Base-by-base conservation (phyloP, 2,113 vertebrate genomes). In the Leptobrachium ailaonicum region DNA sequence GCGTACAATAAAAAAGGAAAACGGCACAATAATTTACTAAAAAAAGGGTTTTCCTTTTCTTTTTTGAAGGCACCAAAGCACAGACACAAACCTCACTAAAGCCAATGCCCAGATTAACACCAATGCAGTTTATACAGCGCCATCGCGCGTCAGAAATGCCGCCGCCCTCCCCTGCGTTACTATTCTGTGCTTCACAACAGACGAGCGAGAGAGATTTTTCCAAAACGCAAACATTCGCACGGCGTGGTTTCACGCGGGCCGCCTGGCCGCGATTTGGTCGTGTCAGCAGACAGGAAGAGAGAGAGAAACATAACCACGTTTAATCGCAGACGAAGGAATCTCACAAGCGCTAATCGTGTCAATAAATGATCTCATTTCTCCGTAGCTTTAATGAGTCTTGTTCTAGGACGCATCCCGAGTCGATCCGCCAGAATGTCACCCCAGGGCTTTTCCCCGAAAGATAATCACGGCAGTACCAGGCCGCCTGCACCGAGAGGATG, bases 401-500 rank as follows among this genome's bases (percentile, higher is more conserved):
- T 73, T 73, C 72, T 73, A 62, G 72, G 72, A 43, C 72, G 41
- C 53, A 54, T 73, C 72, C 71, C 71, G 43, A 58, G 71, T 40
- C 41, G 50, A 20, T 40, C 40, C 12, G 32, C 50, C 9, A 12
- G 47, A 73, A 73, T 41, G 71, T 56, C 72, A 73, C 71, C 40
- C 2, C 50, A 73, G 72, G 41, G 11, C 41, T 12, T 4, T n/a
- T 58, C 12, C 53, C 20, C 9, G 50, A 7, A 3, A 6, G 0
- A 56, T 73, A 73, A 73, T 60, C 8, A 44, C 12, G 20, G 40
- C 54, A 3, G 41, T 62, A 44, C 44, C 41, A 53, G 72, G 41
- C 41, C 56, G 14, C 50, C 10, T 41, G 56, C 3, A 58, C 20
- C 20, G 47, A 50, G 47, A 50, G 47, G 4, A 50, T 50, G 47